Conservation (phyloP, 2,888 invertebrate species). For the Lacanobia oleracea region DNA sequence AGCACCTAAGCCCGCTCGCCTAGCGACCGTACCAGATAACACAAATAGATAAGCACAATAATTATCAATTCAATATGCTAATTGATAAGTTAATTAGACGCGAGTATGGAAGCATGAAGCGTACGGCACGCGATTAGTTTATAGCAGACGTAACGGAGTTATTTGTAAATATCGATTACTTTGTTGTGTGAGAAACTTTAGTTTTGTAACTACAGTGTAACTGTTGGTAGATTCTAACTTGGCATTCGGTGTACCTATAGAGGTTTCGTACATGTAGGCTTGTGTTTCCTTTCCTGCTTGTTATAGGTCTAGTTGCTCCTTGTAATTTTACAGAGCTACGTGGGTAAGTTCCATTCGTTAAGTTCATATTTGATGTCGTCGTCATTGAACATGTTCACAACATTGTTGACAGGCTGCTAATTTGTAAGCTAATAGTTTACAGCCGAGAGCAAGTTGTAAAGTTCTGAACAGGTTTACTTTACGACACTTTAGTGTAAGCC, state of each 20-base stretch:
- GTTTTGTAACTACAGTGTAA: background rate
- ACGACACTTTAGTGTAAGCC: constrained; percentile 24
- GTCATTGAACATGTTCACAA: background rate
- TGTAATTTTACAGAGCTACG: background rate
- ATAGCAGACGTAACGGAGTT: constrained; percentile 40
- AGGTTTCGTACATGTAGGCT: background rate
- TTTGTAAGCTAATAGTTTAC: constrained; percentile 17
- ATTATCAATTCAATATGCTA: constrained; percentile 72
- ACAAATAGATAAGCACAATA: constrained; percentile 64
- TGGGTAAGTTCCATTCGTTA: background rate
- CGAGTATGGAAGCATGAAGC: constrained; percentile 56
- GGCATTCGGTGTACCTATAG: too few relatives aligned
- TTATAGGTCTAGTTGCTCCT: background rate
- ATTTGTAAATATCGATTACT: constrained; percentile 50
- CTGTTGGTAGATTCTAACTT: background rate
- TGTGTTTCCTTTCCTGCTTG: background rate
- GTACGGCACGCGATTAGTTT: constrained; percentile 51
- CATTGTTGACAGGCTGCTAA: constrained; percentile 7
- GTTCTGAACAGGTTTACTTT: constrained; percentile 17
- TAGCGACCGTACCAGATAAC: constrained; percentile 51
- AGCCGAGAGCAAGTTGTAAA: constrained; percentile 1
- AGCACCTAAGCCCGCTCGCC: constrained; percentile 11
- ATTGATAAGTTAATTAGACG: constrained; percentile 71
- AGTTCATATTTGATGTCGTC: background rate
- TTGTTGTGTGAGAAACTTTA: constrained; percentile 24